Conservation (phyloP, 2,797 vertebrate genomes). For the Botia almorhae region DNA sequence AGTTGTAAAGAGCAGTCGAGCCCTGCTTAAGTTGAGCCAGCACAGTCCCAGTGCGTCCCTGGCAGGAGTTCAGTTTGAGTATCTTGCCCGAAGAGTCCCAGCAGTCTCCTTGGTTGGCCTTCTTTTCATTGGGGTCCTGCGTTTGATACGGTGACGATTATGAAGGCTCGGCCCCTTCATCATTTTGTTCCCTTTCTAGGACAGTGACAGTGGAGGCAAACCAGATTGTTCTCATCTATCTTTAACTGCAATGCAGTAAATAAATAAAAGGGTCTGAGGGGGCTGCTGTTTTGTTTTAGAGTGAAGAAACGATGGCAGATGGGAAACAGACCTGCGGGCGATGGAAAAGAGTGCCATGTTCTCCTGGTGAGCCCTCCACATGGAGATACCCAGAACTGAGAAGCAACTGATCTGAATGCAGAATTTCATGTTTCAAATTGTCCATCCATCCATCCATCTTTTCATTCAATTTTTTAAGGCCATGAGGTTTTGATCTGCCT, state of each 20-base stretch:
- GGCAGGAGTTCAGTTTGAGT: slow-evolving; percentile 21
- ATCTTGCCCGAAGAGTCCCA: slow-evolving; percentile 33
- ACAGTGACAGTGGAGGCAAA: slow-evolving; percentile 44
- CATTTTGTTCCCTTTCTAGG: slow-evolving; percentile 57
- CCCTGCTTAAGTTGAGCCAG: slow-evolving; percentile 2
- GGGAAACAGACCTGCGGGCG: slow-evolving; percentile 48
- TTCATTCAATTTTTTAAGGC: too few relatives aligned
- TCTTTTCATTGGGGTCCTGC: slow-evolving; percentile 44
- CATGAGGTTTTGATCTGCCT: neutral
- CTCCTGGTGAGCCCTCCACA: slow-evolving; percentile 26
- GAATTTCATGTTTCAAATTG: slow-evolving; percentile 2
- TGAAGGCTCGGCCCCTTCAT: slow-evolving; percentile 38
- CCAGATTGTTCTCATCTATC: slow-evolving; percentile 58
- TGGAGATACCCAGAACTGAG: slow-evolving; percentile 6
- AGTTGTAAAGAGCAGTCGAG: slow-evolving; percentile 17
- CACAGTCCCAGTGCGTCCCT: slow-evolving; percentile 10
- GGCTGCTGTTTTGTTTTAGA: slow-evolving; percentile 53
- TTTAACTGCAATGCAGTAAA: slow-evolving; percentile 60
- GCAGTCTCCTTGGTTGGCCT: slow-evolving; percentile 25
- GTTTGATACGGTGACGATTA: slow-evolving; percentile 44
- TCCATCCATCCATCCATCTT: neutral
- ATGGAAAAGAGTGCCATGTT: slow-evolving; percentile 38
- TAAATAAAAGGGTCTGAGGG: slow-evolving; percentile 57
- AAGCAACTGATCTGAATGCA: slow-evolving; percentile 1
- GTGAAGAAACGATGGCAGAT: slow-evolving; percentile 49